phyloP scores from a whole-genome alignment of 2,888 invertebrate genomes.

The Andrena dorsata region DNA sequence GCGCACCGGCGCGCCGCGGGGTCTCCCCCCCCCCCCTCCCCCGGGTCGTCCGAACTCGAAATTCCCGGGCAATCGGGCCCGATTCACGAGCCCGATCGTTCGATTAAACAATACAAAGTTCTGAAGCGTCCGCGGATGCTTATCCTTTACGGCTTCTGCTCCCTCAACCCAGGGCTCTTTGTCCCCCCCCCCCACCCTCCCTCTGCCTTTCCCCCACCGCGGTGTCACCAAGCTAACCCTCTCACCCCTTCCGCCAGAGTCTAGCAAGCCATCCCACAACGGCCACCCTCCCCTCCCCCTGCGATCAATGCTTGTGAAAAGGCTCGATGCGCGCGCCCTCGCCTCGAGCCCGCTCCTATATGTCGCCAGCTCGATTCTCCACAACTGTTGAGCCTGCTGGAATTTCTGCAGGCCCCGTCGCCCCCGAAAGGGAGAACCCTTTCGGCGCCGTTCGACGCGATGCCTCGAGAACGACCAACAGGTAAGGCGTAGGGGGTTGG shows the following conservation, averaged over 20 bases:
- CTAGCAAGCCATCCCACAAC: conserved; percentile 74
- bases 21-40: too few relatives aligned
- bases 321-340: conserved; percentile 82
- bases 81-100: conserved; percentile 45
- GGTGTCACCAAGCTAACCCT: conserved; percentile 51
- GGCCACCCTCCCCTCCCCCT: conserved; percentile 64
- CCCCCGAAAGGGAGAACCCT: background rate
- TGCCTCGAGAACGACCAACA: conserved; percentile 12
- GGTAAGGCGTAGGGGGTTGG: background rate
- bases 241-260: conserved; percentile 65
- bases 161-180: conserved; percentile 63
- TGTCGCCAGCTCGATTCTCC: conserved; percentile 53
- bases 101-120: conserved; percentile 53
- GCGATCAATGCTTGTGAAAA: conserved; percentile 84
- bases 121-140: conserved; percentile 46
- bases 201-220: conserved; percentile 46
- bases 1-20: background rate
- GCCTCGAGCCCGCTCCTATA: conserved; percentile 59
- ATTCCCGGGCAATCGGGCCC: background rate
- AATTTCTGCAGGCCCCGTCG: conserved; percentile 11
- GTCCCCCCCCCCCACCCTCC: too few relatives aligned
- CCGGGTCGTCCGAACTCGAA: background rate
- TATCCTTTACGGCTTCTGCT: conserved; percentile 62
- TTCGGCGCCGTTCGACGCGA: background rate
- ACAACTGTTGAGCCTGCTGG: conserved; percentile 36